A percentile compares a stretch with the other conserved stretches of the same genome.
phyloP scores from a whole-genome alignment of 2,113 vertebrate species.

The Bettongia penicillata region DNA sequence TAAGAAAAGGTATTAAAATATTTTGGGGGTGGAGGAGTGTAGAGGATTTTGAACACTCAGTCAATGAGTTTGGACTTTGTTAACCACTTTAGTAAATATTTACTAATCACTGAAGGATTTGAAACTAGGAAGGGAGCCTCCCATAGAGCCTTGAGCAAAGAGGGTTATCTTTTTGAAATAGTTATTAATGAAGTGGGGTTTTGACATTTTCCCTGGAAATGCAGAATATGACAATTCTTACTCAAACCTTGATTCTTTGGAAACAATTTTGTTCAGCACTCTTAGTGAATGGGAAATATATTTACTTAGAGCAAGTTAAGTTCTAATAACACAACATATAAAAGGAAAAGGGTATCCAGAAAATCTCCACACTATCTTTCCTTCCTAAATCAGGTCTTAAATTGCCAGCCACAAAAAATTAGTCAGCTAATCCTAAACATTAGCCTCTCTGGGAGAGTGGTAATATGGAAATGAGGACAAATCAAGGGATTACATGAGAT shows the following conservation, averaged over 20 bases:
- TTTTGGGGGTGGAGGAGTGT: no score
- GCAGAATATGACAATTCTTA: not conserved
- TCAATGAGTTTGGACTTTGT: not conserved
- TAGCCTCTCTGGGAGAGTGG: not conserved
- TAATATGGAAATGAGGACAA: constrained; percentile 43
- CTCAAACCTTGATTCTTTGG: not conserved
- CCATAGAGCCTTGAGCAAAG: no score
- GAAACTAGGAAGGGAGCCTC: not conserved
- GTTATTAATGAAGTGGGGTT: not conserved
- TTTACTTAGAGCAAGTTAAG: constrained; percentile 22
- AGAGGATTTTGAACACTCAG: not conserved
- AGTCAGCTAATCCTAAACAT: constrained; percentile 32
- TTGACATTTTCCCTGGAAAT: not conserved
- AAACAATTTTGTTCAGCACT: constrained; percentile 24
- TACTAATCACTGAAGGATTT: not conserved
- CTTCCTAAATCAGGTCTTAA: not conserved
- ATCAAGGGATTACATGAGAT: not conserved
- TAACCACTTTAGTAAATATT: not conserved
- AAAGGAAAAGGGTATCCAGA: not conserved
- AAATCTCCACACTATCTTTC: not conserved
- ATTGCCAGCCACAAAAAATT: not conserved
- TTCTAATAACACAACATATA: constrained; percentile 1
- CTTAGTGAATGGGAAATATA: constrained; percentile 23
- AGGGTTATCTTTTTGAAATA: not conserved
- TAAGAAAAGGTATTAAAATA: no score